Percentiles rank a stretch among this genome's conserved stretches.
These are phyloP conservation scores for Polyodon spathula DNA, from an alignment of 2,113 vertebrate genomes.

Conservation along the genomic window DNA sequence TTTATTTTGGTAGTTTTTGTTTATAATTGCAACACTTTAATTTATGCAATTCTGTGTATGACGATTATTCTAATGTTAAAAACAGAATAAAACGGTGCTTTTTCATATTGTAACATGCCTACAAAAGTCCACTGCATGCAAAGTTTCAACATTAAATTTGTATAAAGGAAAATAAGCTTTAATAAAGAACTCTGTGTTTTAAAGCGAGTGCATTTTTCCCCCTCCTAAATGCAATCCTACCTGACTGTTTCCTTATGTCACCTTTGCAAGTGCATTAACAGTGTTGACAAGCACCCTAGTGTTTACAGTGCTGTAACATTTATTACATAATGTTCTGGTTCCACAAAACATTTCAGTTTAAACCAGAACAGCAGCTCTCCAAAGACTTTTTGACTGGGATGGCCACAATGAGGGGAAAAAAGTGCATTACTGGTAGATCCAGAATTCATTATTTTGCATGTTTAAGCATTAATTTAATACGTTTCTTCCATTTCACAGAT, in stretches of 20 bases:
- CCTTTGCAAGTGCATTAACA: background rate
- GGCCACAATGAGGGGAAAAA: no score
- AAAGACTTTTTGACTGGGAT: no score
- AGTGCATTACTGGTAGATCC: no score
- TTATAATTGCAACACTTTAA: constrained; percentile 57
- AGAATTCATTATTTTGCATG: no score
- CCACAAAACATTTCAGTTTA: background rate
- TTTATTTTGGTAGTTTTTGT: constrained; percentile 37
- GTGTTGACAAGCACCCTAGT: background rate
- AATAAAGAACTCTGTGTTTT: constrained; percentile 72
- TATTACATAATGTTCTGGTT: no score
- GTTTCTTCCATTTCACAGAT: no score
- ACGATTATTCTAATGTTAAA: constrained; percentile 24
- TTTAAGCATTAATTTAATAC: no score
- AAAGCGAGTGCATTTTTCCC: constrained; percentile 23
- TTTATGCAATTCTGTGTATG: constrained; percentile 57
- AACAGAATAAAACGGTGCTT: constrained; percentile 40
- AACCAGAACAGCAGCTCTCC: no score
- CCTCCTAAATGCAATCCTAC: background rate
- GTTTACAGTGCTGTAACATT: no score
- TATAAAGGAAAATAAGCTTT: constrained; percentile 68
- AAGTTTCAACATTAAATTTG: constrained; percentile 61
- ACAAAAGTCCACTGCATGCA: constrained; percentile 64
- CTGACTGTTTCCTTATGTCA: no score
- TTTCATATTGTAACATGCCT: constrained; percentile 61